phyloP scores from a whole-genome alignment of 1,140 invertebrate species.

The Drosophila mayri region DNA sequence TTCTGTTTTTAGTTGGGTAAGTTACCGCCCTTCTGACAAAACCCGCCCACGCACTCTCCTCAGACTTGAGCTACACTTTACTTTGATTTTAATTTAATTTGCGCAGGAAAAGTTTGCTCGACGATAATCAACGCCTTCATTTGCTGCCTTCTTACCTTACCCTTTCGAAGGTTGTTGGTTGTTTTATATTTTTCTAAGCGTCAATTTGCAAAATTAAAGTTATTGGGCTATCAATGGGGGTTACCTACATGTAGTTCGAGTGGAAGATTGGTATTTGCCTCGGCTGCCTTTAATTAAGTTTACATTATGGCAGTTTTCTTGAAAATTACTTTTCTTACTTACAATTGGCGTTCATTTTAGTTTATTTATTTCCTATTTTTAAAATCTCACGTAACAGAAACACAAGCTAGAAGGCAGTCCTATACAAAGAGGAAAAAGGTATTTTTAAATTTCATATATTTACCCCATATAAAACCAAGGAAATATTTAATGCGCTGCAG shows the following conservation, averaged over 20 bases:
- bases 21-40: slow-evolving; percentile 30
- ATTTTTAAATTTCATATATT: neutral
- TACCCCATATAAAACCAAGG: neutral
- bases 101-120: slow-evolving; percentile 35
- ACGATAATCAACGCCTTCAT: slow-evolving; percentile 30
- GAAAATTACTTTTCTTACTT: neutral
- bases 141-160: slow-evolving; percentile 3
- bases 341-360: slow-evolving; percentile 1
- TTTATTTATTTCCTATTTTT: slow-evolving; percentile 17
- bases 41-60: slow-evolving; percentile 10
- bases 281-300: slow-evolving; percentile 5
- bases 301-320: neutral
- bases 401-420: neutral
- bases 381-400: slow-evolving; percentile 22
- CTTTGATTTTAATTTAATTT: slow-evolving; percentile 68
- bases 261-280: neutral
- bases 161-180: slow-evolving; percentile 14
- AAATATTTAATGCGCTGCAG: neutral
- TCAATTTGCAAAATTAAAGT: slow-evolving; percentile 56
- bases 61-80: slow-evolving; percentile 24
- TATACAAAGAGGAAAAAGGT: neutral
- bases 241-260: neutral
- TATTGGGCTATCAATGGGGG: slow-evolving; percentile 9
- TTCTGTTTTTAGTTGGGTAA: slow-evolving; percentile 46
- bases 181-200: slow-evolving; percentile 5